These are phyloP conservation scores for Drosophila mercatorum DNA, from an alignment of 2,888 invertebrate species.

Conservation along the genomic window DNA sequence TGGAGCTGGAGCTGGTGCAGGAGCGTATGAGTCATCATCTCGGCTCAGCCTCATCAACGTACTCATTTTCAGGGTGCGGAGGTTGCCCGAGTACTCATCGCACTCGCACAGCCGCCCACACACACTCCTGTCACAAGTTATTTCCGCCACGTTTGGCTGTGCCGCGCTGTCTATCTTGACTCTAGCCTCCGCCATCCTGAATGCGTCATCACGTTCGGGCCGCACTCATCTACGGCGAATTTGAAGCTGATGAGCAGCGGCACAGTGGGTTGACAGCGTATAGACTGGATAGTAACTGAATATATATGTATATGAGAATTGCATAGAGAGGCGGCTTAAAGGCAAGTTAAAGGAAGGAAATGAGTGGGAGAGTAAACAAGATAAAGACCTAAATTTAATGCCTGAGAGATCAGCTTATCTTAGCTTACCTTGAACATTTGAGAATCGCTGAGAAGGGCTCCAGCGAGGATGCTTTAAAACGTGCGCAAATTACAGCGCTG, in stretches of 20 bases:
- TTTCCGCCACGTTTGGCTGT: slow-evolving; percentile 40
- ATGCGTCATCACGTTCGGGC: slow-evolving; percentile 56
- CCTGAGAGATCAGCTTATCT: too few species aligned
- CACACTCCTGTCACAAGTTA: slow-evolving; percentile 21
- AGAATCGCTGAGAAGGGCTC: slow-evolving; percentile 5
- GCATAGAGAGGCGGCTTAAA: background rate
- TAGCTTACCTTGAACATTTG: background rate
- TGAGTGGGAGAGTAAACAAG: background rate
- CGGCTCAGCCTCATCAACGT: slow-evolving; percentile 24
- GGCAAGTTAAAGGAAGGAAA: too few species aligned
- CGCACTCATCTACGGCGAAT: slow-evolving; percentile 35
- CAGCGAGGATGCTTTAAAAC: background rate
- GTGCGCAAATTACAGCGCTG: background rate
- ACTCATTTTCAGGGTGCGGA: slow-evolving; percentile 46
- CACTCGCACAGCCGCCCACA: background rate
- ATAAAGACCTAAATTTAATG: too few species aligned
- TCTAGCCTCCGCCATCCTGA: slow-evolving; percentile 13
- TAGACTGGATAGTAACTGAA: background rate
- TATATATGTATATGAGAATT: slow-evolving; percentile 2
- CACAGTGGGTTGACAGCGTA: slow-evolving; percentile 1
- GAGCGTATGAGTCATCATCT: slow-evolving; percentile 51
- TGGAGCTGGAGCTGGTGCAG: slow-evolving; percentile 8
- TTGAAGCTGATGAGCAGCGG: slow-evolving; percentile 36
- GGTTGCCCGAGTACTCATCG: slow-evolving; percentile 37
- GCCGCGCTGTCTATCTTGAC: slow-evolving; percentile 20